Base-by-base conservation (phyloP, 2,113 vertebrate species). In the Oxyura jamaicensis region DNA sequence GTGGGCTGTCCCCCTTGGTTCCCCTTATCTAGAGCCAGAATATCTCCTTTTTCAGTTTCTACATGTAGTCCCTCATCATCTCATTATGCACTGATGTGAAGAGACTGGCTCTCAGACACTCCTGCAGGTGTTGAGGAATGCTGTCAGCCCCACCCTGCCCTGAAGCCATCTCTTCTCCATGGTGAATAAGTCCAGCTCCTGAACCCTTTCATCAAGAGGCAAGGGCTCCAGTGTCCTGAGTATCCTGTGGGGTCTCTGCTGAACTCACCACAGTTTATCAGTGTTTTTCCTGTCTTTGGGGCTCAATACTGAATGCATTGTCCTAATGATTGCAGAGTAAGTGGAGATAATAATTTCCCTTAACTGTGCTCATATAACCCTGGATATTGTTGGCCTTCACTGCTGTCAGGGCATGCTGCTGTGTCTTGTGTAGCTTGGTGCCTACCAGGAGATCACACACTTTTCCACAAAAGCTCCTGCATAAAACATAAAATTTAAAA, bases 281-380 rank as follows among this genome's bases (percentile, higher is more conserved):
- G 16, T 46, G 3, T 2, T 21, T 81, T 31, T 91, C 23, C 22
- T 62, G 4, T 46, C 18, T 35, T 44, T 7, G 41, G 39, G 14
- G 6, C 20, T 11, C 8, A 6, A 69, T 74, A 36, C 6, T 52
- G 7, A 16, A 28, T 52, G 8, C 6, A 52, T 1, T 58, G 5
- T 2, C 3, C 10, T 55, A 41, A 18, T n/a, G 39, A 77, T 17
- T 7, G 20, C 6, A 36, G 48, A 53, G 7, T 36, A 82, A 39
- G 66, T 39, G 50, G 13, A 81, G 8, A 22, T 1, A 39, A 33
- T 19, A 0, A 1, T 6, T 66, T 90, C 0, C 0, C 29, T 63
- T 33, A 15, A 12, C 4, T 77, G 33, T 21, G 13, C 26, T 86
- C 33, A 25, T 20, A 28, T 4, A 75, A 11, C 12, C 13, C 33